These are phyloP conservation scores for Istiophorus platypterus DNA, from an alignment of 2,113 vertebrate species.

Conservation along the genomic window DNA sequence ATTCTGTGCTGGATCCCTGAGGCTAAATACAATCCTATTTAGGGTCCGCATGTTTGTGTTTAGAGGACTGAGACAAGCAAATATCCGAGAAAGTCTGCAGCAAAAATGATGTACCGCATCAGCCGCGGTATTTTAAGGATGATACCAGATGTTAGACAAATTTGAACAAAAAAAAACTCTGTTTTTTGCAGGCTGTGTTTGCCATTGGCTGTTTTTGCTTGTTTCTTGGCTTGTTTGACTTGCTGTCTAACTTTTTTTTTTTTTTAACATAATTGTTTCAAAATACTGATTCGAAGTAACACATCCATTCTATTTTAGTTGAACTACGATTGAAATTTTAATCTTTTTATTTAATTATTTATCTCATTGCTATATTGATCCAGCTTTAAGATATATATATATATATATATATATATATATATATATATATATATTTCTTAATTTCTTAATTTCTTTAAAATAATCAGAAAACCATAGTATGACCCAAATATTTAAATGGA, in stretches of 20 bases:
- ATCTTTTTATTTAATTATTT: too few species aligned
- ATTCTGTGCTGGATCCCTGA: neutral
- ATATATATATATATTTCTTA: neutral
- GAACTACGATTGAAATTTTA: too few species aligned
- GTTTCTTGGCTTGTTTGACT: neutral
- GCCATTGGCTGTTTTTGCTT: neutral
- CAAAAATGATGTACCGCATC: conserved; percentile 19
- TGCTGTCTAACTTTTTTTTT: too few species aligned
- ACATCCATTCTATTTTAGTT: neutral
- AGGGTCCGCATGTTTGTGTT: neutral
- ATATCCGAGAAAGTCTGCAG: neutral
- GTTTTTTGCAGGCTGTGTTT: conserved; percentile 2
- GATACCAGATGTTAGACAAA: conserved; percentile 8
- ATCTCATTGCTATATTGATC: neutral
- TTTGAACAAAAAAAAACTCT: too few species aligned
- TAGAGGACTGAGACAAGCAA: too few species aligned
- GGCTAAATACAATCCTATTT: neutral
- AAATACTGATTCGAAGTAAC: neutral
- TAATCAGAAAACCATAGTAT: neutral
- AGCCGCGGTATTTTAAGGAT: conserved; percentile 37
- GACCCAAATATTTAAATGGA: neutral
- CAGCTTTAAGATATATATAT: neutral
- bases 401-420: neutral
- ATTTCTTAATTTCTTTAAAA: too few species aligned
- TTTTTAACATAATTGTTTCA: too few species aligned